Percentiles rank a stretch among this genome's conserved stretches.
These are phyloP conservation scores for Sebastes hubbsi DNA, from an alignment of 2,797 vertebrate genomes.

Conservation along the genomic window DNA sequence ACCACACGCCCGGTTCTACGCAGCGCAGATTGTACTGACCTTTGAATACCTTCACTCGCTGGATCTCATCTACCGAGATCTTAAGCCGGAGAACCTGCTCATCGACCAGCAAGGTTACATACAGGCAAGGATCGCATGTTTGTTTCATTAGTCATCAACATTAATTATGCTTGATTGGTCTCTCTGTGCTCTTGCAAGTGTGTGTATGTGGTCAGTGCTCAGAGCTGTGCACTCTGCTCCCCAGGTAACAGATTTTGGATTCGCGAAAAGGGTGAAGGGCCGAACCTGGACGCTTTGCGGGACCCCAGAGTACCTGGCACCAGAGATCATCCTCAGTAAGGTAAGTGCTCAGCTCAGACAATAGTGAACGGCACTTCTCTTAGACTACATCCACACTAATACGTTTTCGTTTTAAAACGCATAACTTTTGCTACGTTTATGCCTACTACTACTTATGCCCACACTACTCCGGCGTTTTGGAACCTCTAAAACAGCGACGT, in stretches of 20 bases:
- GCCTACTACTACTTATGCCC: too few species aligned
- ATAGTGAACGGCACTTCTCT: neutral
- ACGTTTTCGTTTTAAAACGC: too few species aligned
- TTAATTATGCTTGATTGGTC: neutral
- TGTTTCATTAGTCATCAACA: neutral
- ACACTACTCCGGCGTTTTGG: too few species aligned
- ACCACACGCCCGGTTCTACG: slow-evolving; percentile 95
- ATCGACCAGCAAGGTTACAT: slow-evolving; percentile 97
- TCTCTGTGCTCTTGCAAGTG: neutral
- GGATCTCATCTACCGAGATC: slow-evolving; percentile 95
- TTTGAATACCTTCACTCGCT: slow-evolving; percentile 96
- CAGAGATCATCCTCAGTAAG: slow-evolving; percentile 96
- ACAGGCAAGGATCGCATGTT: slow-evolving; percentile 73
- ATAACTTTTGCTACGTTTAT: too few species aligned
- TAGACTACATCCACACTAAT: neutral
- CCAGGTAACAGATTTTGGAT: slow-evolving; percentile 96
- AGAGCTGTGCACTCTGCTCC: neutral
- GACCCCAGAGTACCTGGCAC: slow-evolving; percentile 93
- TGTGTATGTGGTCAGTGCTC: neutral
- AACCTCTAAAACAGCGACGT: too few species aligned
- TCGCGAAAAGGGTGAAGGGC: slow-evolving; percentile 95
- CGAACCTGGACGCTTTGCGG: slow-evolving; percentile 96
- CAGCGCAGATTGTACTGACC: slow-evolving; percentile 95
- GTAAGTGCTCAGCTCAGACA: slow-evolving; percentile 58
- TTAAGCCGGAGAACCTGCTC: slow-evolving; percentile 95